Base-by-base conservation (phyloP, 2,797 vertebrate genomes). In the Pelobates cultripes region DNA sequence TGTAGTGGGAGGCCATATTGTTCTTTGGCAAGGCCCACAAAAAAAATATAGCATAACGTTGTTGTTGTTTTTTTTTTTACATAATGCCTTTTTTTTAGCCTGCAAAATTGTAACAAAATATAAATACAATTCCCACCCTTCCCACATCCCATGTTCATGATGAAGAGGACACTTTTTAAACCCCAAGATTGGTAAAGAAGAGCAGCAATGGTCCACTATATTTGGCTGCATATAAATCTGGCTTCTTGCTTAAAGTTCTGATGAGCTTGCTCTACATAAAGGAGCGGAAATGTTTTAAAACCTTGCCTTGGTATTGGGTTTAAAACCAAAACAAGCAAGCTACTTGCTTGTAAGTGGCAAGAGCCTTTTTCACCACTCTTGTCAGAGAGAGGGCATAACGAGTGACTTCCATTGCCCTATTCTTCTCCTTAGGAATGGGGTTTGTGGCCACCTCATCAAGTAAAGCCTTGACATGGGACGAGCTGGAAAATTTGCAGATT, bases 221-320 rank as follows among this genome's bases (percentile, higher is more conserved):
- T 79, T 71, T 79, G 5, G 44, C 70, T 55, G 70, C 71, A 47
- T 64, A 51, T 61, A 9, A 78, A 63, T 61, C 63, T 67, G 61
- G 42, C 43, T 43, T 70, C 44, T 79, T 73, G 60, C 73, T 76
- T 14, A 8, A 71, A 41, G 76, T 40, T 77, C 28, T 79, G 42
- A 79, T 75, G 42, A 72, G 79, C 57, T 61, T 79, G 82, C 77
- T 80, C 82, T 84, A 73, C 82, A 79, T 84, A 84, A 84, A 84
- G 68, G 73, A 84, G 82, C 82, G 75, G 45, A 70, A 12, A 70
- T 61, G 55, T 43, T 41, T 69, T 13, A 67, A 70, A 75, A 42
- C 43, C 63, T 70, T 79, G 79, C 45, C 64, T 51, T 79, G 61
- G n/a, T 69, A 45, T 42, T 53, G 77, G 68, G 60, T 47, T 53